phyloP scores from a whole-genome alignment of 2,888 invertebrate species.

The Eupithecia pulchellata region DNA sequence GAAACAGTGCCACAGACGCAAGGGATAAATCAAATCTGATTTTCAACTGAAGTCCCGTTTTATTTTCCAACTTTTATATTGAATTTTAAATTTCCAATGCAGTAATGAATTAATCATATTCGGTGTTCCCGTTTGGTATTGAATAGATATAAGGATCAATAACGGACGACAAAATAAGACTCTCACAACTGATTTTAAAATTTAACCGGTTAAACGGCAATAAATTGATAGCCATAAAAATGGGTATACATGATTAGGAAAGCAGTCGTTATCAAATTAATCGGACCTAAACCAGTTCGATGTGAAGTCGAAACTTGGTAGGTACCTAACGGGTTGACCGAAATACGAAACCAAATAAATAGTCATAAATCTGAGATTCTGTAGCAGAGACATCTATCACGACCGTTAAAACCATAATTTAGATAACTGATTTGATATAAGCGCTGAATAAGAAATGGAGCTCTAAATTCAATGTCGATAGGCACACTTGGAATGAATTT shows the following conservation, averaged over 20 bases:
- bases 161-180: not conserved
- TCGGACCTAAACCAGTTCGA: conserved; percentile 54
- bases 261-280: conserved; percentile 43
- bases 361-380: conserved; percentile 24
- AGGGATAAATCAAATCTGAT: conserved; percentile 52
- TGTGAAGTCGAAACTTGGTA: conserved; percentile 47
- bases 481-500: conserved; percentile 1
- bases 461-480: not conserved
- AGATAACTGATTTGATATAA: conserved; percentile 17
- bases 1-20: conserved; percentile 53
- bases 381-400: conserved; percentile 19
- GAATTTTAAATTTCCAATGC: conserved; percentile 41
- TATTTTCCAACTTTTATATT: conserved; percentile 47
- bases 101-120: conserved; percentile 45
- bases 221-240: conserved; percentile 22
- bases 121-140: conserved; percentile 22
- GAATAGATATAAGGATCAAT: not conserved
- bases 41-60: conserved; percentile 53
- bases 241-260: conserved; percentile 34
- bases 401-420: conserved; percentile 29
- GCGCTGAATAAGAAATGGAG: conserved; percentile 8
- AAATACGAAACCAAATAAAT: conserved; percentile 46
- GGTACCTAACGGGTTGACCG: conserved; percentile 52
- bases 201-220: conserved; percentile 11
- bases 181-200: conserved; percentile 3